Conservation (phyloP, 1,140 invertebrate genomes). For the Gryllus bimaculatus region DNA sequence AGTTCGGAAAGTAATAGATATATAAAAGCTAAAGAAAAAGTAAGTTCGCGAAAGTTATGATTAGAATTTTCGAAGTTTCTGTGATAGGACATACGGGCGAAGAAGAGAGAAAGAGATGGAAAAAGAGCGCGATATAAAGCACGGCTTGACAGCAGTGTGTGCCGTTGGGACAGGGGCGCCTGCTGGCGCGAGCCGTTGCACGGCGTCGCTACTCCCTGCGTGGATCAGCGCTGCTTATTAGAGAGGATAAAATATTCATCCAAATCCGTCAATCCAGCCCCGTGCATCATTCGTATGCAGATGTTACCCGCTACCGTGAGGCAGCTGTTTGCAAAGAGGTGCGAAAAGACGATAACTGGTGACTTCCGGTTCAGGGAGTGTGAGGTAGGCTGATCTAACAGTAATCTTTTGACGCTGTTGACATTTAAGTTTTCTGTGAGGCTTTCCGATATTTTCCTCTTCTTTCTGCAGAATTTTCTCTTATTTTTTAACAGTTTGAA, state of each 20-base stretch:
- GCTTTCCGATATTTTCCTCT: no score
- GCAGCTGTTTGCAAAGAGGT: neutral
- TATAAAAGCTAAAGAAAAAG: slow-evolving; percentile 2
- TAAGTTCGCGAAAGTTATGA: neutral
- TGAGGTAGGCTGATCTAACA: no score
- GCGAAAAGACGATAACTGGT: no score
- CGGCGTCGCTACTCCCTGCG: neutral
- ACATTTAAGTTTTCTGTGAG: no score
- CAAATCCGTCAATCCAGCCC: neutral
- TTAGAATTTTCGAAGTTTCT: slow-evolving; percentile 2
- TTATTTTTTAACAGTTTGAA: no score
- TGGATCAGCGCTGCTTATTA: neutral
- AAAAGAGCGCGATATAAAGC: neutral
- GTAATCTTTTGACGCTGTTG: no score
- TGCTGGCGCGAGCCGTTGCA: no score
- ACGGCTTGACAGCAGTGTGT: neutral
- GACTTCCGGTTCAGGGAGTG: no score
- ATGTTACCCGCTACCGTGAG: neutral
- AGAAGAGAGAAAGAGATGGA: neutral
- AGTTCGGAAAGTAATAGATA: slow-evolving; percentile 1
- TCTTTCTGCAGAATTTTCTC: no score
- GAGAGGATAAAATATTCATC: neutral
- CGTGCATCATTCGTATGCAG: neutral
- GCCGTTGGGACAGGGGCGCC: neutral
- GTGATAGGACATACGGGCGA: neutral